Conservation (phyloP, 2,113 vertebrate genomes). For the Cyanoramphus novaezelandiae region DNA sequence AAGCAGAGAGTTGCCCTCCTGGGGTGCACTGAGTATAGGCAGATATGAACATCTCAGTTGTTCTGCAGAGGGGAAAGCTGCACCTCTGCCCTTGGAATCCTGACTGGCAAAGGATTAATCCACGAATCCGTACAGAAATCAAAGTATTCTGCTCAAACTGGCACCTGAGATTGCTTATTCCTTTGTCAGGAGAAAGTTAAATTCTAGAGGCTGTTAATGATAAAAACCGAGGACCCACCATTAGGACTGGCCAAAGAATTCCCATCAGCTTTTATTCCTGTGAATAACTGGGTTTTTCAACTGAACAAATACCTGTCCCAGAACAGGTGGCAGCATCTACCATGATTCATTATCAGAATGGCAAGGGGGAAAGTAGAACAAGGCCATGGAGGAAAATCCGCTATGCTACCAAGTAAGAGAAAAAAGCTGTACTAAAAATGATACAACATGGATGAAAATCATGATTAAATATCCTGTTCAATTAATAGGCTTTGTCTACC, state of each 20-base stretch:
- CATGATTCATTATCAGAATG: background rate
- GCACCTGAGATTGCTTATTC: background rate
- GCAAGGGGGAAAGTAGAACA: background rate
- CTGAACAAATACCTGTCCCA: background rate
- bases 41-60: background rate
- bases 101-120: background rate
- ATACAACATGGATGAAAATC: background rate
- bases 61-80: background rate
- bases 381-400: background rate
- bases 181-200: background rate
- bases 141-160: background rate
- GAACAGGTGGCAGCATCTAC: background rate
- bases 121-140: background rate
- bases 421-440: background rate
- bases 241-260: background rate
- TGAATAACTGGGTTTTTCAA: background rate
- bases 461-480: background rate
- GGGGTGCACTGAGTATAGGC: background rate
- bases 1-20: background rate
- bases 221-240: background rate
- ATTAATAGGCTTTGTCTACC: background rate
- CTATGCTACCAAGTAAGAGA: background rate
- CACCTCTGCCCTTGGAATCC: background rate
- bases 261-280: background rate
- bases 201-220: background rate